Evolutionary conservation across 2,797 vertebrate genomes (phyloP).

Genomic region (Sardinella longiceps): DNA sequence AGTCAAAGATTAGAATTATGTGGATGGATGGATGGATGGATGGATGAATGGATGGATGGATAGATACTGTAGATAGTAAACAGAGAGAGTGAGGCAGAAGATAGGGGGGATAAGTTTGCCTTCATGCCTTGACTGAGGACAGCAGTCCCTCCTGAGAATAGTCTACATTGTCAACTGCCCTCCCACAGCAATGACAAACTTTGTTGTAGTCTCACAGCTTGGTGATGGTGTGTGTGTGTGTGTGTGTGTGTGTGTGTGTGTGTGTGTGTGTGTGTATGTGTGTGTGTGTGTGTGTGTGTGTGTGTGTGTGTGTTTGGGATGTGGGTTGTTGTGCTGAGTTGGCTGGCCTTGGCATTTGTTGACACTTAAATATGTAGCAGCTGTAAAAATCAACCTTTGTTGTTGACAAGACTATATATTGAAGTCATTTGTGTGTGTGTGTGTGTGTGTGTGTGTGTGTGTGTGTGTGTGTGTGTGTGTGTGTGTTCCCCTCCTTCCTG

Average conservation of each 20-base stretch:
- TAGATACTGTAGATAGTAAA: neutral
- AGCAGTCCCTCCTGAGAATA: neutral
- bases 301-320: neutral
- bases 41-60: no score
- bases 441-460: neutral
- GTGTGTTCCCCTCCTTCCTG: neutral
- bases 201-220: neutral
- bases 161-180: neutral
- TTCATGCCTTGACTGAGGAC: neutral
- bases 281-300: slow-evolving; percentile 3
- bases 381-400: neutral
- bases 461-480: no score
- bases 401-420: neutral
- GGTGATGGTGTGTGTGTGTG: neutral
- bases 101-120: neutral
- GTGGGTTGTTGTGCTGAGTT: neutral
- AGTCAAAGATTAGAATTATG: no score
- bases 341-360: neutral
- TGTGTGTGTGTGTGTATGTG: neutral
- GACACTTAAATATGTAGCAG: neutral
- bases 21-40: no score
- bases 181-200: neutral
- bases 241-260: neutral
- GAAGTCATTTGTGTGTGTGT: neutral
- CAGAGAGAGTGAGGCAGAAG: neutral